phyloP scores from a whole-genome alignment of 2,797 vertebrate species.

The Merluccius polli region DNA sequence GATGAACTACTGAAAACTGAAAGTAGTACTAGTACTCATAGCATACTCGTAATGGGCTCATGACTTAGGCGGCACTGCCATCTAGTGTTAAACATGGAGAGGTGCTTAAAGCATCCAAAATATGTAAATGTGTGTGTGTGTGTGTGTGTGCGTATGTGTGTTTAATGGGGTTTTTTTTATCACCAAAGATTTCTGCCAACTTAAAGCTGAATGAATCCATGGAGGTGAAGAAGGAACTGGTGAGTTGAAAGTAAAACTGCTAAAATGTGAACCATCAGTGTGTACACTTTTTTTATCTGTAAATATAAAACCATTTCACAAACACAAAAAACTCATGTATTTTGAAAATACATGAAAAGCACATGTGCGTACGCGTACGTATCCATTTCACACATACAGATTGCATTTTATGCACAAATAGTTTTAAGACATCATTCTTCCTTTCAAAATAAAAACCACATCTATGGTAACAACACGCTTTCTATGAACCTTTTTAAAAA shows the following conservation, averaged over 20 bases:
- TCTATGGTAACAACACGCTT: no score
- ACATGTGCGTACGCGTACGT: not conserved
- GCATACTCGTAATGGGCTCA: not conserved
- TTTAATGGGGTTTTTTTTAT: not conserved
- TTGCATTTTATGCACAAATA: not conserved
- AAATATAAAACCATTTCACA: not conserved
- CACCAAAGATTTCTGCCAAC: constrained; percentile 85
- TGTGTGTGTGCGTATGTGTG: constrained; percentile 4
- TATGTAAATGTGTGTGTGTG: not conserved
- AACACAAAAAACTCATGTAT: not conserved
- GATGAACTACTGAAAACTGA: not conserved
- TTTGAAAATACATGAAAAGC: not conserved
- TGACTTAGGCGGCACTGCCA: not conserved
- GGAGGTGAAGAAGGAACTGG: constrained; percentile 91
- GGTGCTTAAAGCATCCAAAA: not conserved
- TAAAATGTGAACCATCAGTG: not conserved
- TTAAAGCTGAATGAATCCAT: constrained; percentile 85
- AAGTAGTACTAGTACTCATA: not conserved
- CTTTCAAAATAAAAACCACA: no score
- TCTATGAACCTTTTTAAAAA: no score
- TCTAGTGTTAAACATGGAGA: not conserved
- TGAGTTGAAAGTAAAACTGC: constrained; percentile 56
- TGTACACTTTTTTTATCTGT: not conserved
- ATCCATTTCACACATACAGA: not conserved
- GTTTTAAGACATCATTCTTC: not conserved